Evolutionary conservation across 2,888 invertebrate species (phyloP).

Genomic region (Papilio protenor): DNA sequence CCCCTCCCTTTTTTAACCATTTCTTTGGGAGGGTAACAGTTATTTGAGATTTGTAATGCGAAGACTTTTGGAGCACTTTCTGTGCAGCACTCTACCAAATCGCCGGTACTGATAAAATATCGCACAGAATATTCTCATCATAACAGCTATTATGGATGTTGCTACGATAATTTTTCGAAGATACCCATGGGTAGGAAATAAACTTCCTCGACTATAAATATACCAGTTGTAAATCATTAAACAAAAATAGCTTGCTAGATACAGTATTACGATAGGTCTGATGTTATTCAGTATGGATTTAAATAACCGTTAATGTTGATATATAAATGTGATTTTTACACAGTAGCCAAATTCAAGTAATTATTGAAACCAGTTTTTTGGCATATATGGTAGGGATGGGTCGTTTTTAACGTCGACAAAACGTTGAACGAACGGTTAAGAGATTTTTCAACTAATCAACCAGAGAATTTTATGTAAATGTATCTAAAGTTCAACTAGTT

Average conservation of each 20-base stretch:
- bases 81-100: too few species aligned
- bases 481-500: not conserved
- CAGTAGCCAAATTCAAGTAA: not conserved
- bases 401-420: not conserved
- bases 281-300: not conserved
- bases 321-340: not conserved
- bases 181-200: not conserved
- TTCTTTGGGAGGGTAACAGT: too few species aligned
- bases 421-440: too few species aligned
- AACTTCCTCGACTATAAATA: not conserved
- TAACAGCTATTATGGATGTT: not conserved
- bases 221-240: constrained; percentile 30
- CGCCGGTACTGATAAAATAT: too few species aligned
- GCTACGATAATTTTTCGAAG: not conserved
- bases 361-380: not conserved
- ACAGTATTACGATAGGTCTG: constrained; percentile 11
- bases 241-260: constrained; percentile 29
- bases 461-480: not conserved
- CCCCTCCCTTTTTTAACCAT: too few species aligned
- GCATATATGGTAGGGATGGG: not conserved
- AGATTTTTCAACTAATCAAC: too few species aligned
- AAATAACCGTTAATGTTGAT: not conserved
- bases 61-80: too few species aligned
- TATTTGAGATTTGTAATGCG: too few species aligned
- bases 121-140: too few species aligned